Percentiles rank a stretch among this genome's conserved stretches.
Evolutionary conservation across 92 coral and sea anemone genomes (phyloP).

Genomic region (Isaurus tuberculatus): DNA sequence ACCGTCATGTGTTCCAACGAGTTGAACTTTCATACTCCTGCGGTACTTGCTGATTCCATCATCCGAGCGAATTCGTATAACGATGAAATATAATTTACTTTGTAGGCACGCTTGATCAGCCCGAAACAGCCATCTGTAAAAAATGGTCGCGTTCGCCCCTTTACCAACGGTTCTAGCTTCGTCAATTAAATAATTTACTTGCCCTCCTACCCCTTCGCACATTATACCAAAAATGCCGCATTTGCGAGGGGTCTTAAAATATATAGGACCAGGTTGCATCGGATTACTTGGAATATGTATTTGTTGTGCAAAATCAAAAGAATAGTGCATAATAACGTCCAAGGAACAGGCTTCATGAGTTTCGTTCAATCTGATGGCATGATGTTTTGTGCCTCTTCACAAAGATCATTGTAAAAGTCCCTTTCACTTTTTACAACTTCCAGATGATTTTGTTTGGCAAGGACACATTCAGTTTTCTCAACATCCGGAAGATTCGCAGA

Average conservation of each 20-base stretch:
- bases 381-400: conserved; percentile 11
- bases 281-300: conserved; percentile 61
- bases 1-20: conserved; percentile 69
- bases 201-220: conserved; percentile 35
- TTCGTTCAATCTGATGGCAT: background rate
- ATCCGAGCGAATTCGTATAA: conserved; percentile 64
- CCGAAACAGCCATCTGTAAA: conserved; percentile 71
- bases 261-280: conserved; percentile 65
- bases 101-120: conserved; percentile 36
- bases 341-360: conserved; percentile 52
- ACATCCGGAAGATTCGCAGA: conserved; percentile 54
- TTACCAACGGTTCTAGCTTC: conserved; percentile 37
- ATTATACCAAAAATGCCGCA: conserved; percentile 44
- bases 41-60: conserved; percentile 54
- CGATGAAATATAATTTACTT: conserved; percentile 57
- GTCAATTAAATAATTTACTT: conserved; percentile 43
- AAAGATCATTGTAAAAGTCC: background rate
- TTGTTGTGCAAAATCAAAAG: conserved; percentile 68
- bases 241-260: conserved; percentile 47
- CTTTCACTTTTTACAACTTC: conserved; percentile 11
- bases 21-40: conserved; percentile 51
- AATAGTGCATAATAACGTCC: conserved; percentile 46
- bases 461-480: conserved; percentile 18
- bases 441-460: conserved; percentile 6
- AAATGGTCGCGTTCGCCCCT: conserved; percentile 50